A percentile compares a stretch with the other conserved stretches of the same genome.
These are phyloP conservation scores for Prionailurus viverrinus DNA, from an alignment of 2,113 vertebrate genomes.

Conservation along the genomic window DNA sequence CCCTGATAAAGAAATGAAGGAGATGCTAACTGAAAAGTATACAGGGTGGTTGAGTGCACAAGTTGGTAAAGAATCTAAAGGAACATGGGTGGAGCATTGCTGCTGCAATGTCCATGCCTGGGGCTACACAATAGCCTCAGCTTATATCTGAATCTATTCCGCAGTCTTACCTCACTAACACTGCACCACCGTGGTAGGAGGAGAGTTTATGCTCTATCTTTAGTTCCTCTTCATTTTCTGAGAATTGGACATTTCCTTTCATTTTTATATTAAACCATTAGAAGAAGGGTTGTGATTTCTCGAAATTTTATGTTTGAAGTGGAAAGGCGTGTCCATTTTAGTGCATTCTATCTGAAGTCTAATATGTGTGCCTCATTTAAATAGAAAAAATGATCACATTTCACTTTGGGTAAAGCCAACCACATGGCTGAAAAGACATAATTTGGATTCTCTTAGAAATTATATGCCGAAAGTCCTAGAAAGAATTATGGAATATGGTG, in stretches of 20 bases:
- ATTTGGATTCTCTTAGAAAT: not conserved
- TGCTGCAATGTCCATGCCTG: not conserved
- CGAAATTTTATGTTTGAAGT: not conserved
- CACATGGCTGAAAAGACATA: not conserved
- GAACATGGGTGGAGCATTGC: not conserved
- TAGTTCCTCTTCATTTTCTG: not conserved
- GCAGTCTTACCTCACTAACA: rapidly evolving
- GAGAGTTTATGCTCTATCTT: not conserved
- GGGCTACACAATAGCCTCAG: not conserved
- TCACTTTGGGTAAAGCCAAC: not conserved
- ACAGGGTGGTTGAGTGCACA: not conserved
- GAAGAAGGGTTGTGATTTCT: not conserved
- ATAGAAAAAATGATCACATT: not conserved
- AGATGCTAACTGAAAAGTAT: not conserved
- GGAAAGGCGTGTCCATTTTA: not conserved
- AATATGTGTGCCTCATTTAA: not conserved
- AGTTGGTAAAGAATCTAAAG: not conserved
- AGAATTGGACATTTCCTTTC: not conserved
- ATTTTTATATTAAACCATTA: not conserved
- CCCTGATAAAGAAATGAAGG: not conserved
- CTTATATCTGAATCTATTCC: not conserved
- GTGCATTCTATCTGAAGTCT: not conserved
- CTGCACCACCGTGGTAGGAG: rapidly evolving
- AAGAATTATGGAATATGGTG: not conserved
- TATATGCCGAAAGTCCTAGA: not conserved